Percentiles rank a stretch among this genome's conserved stretches.
Evolutionary conservation across 1,140 invertebrate species (phyloP).

Genomic region (Copidosoma floridanum): DNA sequence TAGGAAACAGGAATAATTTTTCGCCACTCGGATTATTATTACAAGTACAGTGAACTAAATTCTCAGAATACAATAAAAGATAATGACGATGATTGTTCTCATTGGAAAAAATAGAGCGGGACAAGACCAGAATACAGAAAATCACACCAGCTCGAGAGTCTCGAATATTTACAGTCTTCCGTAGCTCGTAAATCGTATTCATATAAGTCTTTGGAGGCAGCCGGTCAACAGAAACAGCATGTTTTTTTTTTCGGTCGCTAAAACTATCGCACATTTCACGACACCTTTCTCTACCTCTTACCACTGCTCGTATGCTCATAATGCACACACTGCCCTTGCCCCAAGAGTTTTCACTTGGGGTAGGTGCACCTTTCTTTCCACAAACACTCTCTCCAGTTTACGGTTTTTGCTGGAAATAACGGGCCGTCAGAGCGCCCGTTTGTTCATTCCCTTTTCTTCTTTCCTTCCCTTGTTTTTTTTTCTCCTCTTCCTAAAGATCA

Average conservation of each 20-base stretch:
- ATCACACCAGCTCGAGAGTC: neutral
- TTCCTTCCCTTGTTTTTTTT: too few species aligned
- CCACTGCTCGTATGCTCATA: neutral
- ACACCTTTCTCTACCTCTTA: neutral
- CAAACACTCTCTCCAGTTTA: neutral
- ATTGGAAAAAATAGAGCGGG: neutral
- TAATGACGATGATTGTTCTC: neutral
- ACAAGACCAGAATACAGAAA: too few species aligned
- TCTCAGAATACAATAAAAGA: too few species aligned
- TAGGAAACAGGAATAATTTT: too few species aligned
- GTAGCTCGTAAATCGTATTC: too few species aligned
- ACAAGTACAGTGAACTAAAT: too few species aligned
- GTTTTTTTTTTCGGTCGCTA: slow-evolving; percentile 17
- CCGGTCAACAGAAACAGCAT: too few species aligned
- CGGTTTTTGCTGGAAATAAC: slow-evolving; percentile 32
- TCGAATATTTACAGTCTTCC: too few species aligned
- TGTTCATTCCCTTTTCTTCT: slow-evolving; percentile 2
- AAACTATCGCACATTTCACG: slow-evolving; percentile 16
- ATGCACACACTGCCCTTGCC: too few species aligned
- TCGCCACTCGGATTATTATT: too few species aligned
- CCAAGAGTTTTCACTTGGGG: slow-evolving; percentile 12
- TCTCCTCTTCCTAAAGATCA: slow-evolving; percentile 18
- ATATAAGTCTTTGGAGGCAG: too few species aligned
- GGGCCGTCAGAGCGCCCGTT: slow-evolving; percentile 2
- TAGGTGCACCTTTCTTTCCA: neutral